Base-by-base conservation (phyloP, 2,113 vertebrate species). In the Piaya cayana region DNA sequence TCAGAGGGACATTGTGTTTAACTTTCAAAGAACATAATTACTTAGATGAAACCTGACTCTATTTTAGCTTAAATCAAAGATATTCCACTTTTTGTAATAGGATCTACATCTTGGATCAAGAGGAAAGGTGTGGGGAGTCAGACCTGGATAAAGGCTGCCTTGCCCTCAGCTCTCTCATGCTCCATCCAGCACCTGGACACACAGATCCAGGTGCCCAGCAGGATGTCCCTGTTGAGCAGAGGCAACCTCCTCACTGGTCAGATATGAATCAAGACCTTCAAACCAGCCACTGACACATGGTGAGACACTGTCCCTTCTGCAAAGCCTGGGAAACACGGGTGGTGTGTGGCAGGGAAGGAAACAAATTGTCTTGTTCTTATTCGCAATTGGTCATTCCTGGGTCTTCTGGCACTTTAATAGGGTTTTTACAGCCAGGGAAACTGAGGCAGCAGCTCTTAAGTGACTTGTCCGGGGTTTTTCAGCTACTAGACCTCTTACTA, bases 241-340 rank as follows among this genome's bases (percentile, higher is more conserved):
- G 49, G 11, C 18, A 64, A n/a, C 29, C 8, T 58, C 50, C 16
- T 36, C 23, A 32, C 22, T 30, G 42, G 27, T 45, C 25, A 21
- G 34, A 62, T 75, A 37, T 0, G 0, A 34, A 25, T 26, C 50
- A 71, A 37, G 60, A 21, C 8, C 72, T 59, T 32, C 15, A 56
- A 87, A 70, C 18, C 0, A 1, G 49, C 32, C 8, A 60, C 15
- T 0, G 1, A 30, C 11, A 42, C 64, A 11, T 0, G 30, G 11
- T 19, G 32, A 65, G 69, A 49, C 15, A 9, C 30, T 15, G 72
- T 22, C 26, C 69, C 34, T n/a, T 21, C 85, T 62, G 39, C 92
- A 56, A 47, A 50, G 85, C 82, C 56, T 42, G 53, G 74, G 32
- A n/a, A n/a, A 55, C 30, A 5, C 0, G 0, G 72, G 42, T 30